phyloP scores from a whole-genome alignment of 2,888 invertebrate species.

The Anorthoa munda region DNA sequence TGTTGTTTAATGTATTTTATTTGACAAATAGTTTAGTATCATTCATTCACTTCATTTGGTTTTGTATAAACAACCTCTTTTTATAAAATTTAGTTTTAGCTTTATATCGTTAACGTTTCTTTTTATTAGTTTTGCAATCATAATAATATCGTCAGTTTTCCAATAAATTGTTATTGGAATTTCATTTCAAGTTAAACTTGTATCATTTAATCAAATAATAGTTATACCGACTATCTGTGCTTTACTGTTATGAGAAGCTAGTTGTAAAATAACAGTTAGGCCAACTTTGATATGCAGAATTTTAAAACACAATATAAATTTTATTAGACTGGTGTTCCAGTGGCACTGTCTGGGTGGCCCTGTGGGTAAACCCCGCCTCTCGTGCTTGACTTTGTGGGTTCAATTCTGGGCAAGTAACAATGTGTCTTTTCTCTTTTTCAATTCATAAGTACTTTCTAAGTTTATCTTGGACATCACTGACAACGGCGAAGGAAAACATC shows the following conservation, averaged over 20 bases:
- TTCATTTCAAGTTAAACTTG: conserved; percentile 40
- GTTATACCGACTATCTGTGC: conserved; percentile 45
- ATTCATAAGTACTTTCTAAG: too few relatives aligned
- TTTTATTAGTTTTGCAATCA: conserved; percentile 18
- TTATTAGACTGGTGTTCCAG: conserved; percentile 2
- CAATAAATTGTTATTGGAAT: conserved; percentile 21
- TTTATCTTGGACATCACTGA: too few relatives aligned
- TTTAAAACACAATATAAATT: conserved; percentile 1
- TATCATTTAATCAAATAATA: conserved; percentile 42
- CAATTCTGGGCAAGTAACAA: too few relatives aligned
- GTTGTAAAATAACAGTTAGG: conserved; percentile 49
- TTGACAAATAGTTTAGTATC: conserved; percentile 8
- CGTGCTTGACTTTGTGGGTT: too few relatives aligned
- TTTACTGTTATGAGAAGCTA: conserved; percentile 52
- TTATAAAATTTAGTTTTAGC: background rate
- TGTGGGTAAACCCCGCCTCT: too few relatives aligned
- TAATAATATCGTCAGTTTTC: conserved; percentile 14
- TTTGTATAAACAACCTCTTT: background rate
- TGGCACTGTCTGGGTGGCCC: too few relatives aligned
- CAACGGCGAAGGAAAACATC: too few relatives aligned
- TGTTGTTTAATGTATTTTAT: conserved; percentile 6
- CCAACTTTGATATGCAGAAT: conserved; percentile 37
- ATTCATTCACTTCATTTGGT: conserved; percentile 6
- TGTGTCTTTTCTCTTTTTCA: too few relatives aligned
- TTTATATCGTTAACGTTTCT: conserved; percentile 1